Evolutionary conservation across 2,888 invertebrate species (phyloP), one percentile per base, ranked within the genome.

Genomic region (Pecten maximus): DNA sequence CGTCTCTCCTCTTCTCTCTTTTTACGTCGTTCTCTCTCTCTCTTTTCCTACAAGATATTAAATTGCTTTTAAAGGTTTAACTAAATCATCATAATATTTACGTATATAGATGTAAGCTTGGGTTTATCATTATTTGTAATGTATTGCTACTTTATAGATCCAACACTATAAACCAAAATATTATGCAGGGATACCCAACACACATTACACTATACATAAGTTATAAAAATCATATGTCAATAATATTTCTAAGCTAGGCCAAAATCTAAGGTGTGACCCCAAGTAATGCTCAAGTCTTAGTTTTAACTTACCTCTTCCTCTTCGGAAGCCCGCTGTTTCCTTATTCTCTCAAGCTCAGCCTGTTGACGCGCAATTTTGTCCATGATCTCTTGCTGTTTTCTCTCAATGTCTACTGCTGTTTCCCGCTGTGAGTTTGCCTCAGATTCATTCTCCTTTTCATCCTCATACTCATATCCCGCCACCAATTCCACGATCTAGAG

Each of bases 361-460:
- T 96, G 94, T 88, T 95, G 95, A 40, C 92, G 91, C 74, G 94
- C 93, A 12, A 96, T 95, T 91, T 93, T 92, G 40, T 93, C 94
- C 93, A 94, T 87, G 54, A 96, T 90, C 89, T 95, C 94, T 86
- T 91, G 86, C 89, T 96, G 94, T 87, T 94, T 94, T 60, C 92
- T 91, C 88, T 93, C 92, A 19, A 95, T 92, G 50, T 95, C 94
- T 2, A 93, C 92, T 23, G 94, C 89, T 10, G 89, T 88, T 35
- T 92, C 90, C 74, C 74, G 74, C 35, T 74, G 74, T 35, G 35
- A 35, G 23, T 90, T 89, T 28, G 89, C 91, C n/a, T 90, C 89
- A 15, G 60, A 40, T 87, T 92, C 90, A 44, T 91, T 90, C 4
- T 91, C 92, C 88, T 89, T 88, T n/a, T 91, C 92, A 39, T 93